A percentile compares a stretch with the other conserved stretches of the same genome.
These are phyloP conservation scores for Echiichthys vipera DNA, from an alignment of 2,797 vertebrate species.

Conservation along the genomic window DNA sequence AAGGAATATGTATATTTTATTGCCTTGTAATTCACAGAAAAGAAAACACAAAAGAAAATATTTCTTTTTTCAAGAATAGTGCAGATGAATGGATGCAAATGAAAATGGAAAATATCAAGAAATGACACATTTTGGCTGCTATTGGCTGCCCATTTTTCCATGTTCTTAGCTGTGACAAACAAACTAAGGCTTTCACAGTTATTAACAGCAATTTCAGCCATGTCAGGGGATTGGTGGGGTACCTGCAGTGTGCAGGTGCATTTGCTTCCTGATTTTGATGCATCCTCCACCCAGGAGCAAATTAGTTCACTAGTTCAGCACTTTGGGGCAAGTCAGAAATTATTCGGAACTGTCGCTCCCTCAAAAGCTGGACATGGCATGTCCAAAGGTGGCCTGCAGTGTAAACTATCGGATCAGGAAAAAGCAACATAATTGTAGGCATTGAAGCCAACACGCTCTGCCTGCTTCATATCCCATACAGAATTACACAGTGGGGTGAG, in stretches of 20 bases:
- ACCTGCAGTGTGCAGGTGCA: constrained; percentile 54
- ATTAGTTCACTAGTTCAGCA: constrained; percentile 71
- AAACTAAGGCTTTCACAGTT: constrained; percentile 69
- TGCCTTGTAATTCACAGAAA: constrained; percentile 52
- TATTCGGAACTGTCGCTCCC: constrained; percentile 52
- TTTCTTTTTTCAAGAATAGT: constrained; percentile 65
- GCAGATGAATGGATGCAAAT: constrained; percentile 70
- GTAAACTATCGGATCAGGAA: constrained; percentile 58
- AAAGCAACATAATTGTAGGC: constrained; percentile 74
- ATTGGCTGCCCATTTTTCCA: constrained; percentile 49
- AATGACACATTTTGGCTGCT: constrained; percentile 60
- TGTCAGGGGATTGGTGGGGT: constrained; percentile 55
- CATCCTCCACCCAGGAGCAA: constrained; percentile 64
- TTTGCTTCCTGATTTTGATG: constrained; percentile 68
- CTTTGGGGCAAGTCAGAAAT: constrained; percentile 70
- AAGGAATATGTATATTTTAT: constrained; percentile 53
- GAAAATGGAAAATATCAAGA: constrained; percentile 73
- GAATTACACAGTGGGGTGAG: constrained; percentile 70
- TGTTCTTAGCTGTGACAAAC: constrained; percentile 53
- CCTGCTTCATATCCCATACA: constrained; percentile 70
- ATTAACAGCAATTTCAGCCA: constrained; percentile 68
- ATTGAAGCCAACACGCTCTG: constrained; percentile 62
- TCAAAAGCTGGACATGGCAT: constrained; percentile 66
- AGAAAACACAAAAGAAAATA: constrained; percentile 63
- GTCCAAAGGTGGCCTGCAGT: constrained; percentile 69